A percentile compares a stretch with the other conserved stretches of the same genome.
Evolutionary conservation across 2,113 vertebrate species (phyloP).

Genomic region (Eudyptes chrysolophus): DNA sequence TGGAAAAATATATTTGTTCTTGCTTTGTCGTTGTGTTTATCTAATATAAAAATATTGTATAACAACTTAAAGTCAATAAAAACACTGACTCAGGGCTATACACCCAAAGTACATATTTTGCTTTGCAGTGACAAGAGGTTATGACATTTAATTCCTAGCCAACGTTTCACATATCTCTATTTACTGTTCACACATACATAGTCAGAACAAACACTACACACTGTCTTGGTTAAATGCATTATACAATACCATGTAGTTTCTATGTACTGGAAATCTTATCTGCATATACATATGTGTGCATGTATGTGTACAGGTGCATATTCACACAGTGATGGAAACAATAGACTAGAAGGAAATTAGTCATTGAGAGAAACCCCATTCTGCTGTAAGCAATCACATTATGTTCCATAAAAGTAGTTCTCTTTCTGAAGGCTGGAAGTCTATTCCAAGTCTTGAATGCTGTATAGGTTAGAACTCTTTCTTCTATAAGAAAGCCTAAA

Average conservation of each 20-base stretch:
- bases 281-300: background rate
- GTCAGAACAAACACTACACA: background rate
- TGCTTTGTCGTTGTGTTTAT: background rate
- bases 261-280: background rate
- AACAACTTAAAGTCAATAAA: slow-evolving; percentile 30
- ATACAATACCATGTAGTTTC: background rate
- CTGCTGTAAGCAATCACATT: background rate
- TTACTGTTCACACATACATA: background rate
- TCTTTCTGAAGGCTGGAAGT: background rate
- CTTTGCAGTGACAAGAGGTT: background rate
- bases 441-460: background rate
- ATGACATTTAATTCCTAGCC: background rate
- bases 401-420: background rate
- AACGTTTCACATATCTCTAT: background rate
- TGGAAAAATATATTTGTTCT: slow-evolving; percentile 27
- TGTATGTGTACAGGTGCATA: background rate
- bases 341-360: background rate
- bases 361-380: background rate
- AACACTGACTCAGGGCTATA: slow-evolving; percentile 12
- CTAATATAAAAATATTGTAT: slow-evolving; percentile 7
- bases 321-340: background rate
- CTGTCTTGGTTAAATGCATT: background rate
- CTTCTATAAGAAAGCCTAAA: background rate
- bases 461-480: background rate
- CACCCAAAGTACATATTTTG: slow-evolving; percentile 30